Evolutionary conservation across 2,888 invertebrate genomes (phyloP).

Genomic region (Cosmorhoe ocellata): DNA sequence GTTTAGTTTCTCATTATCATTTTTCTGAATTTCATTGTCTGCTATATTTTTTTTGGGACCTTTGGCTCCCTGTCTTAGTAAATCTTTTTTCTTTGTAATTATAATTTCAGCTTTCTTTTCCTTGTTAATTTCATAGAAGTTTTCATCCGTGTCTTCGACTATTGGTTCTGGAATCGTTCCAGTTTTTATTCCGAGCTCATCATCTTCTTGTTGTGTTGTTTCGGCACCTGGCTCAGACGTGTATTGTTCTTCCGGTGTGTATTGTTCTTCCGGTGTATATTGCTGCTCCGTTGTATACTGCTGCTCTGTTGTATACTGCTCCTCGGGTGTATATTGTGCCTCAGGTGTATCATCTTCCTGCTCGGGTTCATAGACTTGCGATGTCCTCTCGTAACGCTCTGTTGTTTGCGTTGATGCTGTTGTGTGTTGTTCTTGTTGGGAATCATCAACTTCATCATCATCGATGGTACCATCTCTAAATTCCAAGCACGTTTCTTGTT

Average conservation of each 20-base stretch:
- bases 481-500: constrained; percentile 68
- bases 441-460: constrained; percentile 1
- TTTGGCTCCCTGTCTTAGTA: not conserved
- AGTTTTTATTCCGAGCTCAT: no score
- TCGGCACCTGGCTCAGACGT: no score
- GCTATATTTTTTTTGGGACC: constrained; percentile 4
- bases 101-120: not conserved
- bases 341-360: not conserved
- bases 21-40: constrained; percentile 35
- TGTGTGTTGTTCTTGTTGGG: not conserved
- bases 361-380: not conserved
- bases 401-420: not conserved
- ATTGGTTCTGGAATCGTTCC: no score
- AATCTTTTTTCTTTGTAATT: not conserved
- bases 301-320: no score
- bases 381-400: no score
- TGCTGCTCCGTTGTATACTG: no score
- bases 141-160: no score
- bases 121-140: no score
- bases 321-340: not conserved
- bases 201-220: no score
- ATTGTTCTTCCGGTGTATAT: no score
- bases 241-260: no score
- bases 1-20: not conserved
- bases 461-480: constrained; percentile 45